These are phyloP conservation scores for Bettongia penicillata DNA, from an alignment of 2,113 vertebrate species.

Conservation along the genomic window DNA sequence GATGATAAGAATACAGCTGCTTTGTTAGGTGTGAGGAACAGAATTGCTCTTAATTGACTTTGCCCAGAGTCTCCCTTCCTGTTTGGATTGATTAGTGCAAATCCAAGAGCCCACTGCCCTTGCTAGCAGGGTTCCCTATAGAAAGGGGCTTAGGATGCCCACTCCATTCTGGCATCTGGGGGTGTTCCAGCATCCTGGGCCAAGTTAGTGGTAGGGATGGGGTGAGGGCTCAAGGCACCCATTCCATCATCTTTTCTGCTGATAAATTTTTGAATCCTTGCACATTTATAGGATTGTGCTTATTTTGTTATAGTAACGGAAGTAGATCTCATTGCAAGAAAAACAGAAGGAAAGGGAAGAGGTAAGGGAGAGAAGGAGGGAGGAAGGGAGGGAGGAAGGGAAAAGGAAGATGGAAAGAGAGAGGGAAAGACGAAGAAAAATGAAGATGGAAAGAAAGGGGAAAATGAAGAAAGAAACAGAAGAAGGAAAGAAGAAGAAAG, in stretches of 20 bases:
- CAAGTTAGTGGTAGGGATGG: not conserved
- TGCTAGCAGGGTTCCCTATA: not conserved
- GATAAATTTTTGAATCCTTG: not conserved
- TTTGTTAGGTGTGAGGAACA: conserved; percentile 74
- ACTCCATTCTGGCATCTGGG: not conserved
- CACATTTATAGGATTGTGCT: not conserved
- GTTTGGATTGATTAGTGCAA: conserved; percentile 68
- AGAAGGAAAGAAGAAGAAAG: not conserved
- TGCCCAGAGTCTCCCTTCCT: conserved; percentile 38
- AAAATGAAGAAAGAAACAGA: not conserved
- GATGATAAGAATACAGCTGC: conserved; percentile 54
- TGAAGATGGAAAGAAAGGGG: too few species aligned
- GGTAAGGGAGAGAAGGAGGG: too few species aligned
- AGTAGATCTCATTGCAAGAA: conserved; percentile 78
- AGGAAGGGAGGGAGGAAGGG: too few species aligned
- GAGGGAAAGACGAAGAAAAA: not conserved
- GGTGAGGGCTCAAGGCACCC: not conserved
- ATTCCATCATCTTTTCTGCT: not conserved
- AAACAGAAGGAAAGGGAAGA: not conserved
- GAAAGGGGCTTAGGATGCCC: not conserved
- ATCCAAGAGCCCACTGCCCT: not conserved
- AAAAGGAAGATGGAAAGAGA: not conserved
- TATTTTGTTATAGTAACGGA: conserved; percentile 66
- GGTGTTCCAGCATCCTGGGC: not conserved
- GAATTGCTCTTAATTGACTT: conserved; percentile 76